phyloP scores from a whole-genome alignment of 2,797 vertebrate species.

The Sebastes taczanowskii region DNA sequence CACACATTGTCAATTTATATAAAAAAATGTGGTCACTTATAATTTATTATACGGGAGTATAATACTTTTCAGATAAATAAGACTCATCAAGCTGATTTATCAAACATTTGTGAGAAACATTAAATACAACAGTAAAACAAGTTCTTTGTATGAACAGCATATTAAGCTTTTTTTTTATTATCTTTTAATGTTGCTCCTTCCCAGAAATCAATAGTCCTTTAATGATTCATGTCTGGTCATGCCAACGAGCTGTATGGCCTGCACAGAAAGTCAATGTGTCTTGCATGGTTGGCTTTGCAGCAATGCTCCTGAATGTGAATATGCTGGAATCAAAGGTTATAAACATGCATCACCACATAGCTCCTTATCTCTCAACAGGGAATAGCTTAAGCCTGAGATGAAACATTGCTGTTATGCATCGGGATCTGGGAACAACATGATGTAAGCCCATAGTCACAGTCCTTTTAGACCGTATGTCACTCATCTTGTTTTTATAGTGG shows the following conservation, averaged over 20 bases:
- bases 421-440: constrained; percentile 55
- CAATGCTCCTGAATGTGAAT: constrained; percentile 63
- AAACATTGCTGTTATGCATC: constrained; percentile 50
- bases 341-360: constrained; percentile 66
- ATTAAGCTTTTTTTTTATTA: constrained; percentile 31
- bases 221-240: constrained; percentile 60
- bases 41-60: not conserved
- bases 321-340: constrained; percentile 70
- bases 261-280: constrained; percentile 54
- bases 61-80: not conserved
- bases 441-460: constrained; percentile 59
- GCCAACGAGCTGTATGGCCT: constrained; percentile 40
- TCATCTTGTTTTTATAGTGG: constrained; percentile 37
- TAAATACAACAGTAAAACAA: not conserved
- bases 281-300: constrained; percentile 50
- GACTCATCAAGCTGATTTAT: not conserved
- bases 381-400: constrained; percentile 52
- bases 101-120: not conserved
- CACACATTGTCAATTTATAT: not conserved
- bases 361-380: constrained; percentile 56
- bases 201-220: constrained; percentile 57
- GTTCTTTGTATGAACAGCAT: constrained; percentile 24
- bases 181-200: constrained; percentile 54
- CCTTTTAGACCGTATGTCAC: constrained; percentile 25
- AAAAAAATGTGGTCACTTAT: not conserved